Evolutionary conservation across 2,113 vertebrate genomes (phyloP).

Genomic region (Theropithecus gelada): DNA sequence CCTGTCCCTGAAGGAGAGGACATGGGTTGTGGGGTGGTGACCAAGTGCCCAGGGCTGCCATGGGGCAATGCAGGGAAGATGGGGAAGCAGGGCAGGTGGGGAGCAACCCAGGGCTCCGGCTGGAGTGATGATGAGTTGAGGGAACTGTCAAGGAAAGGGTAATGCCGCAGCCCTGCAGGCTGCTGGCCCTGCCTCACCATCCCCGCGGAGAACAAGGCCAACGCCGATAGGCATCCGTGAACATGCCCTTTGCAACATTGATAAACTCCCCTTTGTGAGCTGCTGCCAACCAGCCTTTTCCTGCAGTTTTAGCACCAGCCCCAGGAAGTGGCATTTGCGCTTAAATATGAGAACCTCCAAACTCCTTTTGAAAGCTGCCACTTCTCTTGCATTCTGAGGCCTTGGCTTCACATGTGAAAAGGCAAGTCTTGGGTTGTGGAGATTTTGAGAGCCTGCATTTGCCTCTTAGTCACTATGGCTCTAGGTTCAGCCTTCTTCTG

Average conservation of each 20-base stretch:
- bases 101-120: accelerated
- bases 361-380: neutral
- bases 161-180: accelerated
- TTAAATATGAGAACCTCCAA: neutral
- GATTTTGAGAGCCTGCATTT: neutral
- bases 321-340: neutral
- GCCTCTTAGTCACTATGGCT: neutral
- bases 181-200: neutral
- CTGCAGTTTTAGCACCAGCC: neutral
- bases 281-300: neutral
- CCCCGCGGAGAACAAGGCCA: neutral
- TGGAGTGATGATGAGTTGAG: neutral
- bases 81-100: neutral
- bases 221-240: accelerated
- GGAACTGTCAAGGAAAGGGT: neutral
- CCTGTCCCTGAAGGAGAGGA: neutral
- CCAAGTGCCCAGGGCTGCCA: neutral
- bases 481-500: neutral
- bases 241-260: neutral
- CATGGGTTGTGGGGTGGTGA: accelerated
- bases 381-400: accelerated
- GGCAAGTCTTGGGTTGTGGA: no score
- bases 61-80: neutral
- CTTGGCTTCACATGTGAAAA: neutral
- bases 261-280: accelerated